These are phyloP conservation scores for Andrena marginata DNA, from an alignment of 2,888 invertebrate species.

Conservation along the genomic window DNA sequence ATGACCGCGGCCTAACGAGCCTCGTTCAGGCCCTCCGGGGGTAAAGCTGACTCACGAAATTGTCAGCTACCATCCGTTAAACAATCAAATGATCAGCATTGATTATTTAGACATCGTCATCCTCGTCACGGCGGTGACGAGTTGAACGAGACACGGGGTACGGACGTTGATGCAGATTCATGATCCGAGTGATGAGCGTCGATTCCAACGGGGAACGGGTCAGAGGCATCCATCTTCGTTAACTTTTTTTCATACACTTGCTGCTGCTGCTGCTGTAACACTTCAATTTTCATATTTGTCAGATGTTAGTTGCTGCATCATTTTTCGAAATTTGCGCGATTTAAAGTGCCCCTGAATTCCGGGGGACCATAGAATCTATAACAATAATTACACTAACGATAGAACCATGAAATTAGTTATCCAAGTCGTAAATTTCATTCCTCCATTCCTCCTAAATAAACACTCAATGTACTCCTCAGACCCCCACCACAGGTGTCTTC, in stretches of 20 bases:
- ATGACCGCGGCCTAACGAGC: conserved; percentile 53
- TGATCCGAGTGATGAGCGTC: not conserved
- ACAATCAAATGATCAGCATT: conserved; percentile 59
- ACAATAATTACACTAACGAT: too few relatives aligned
- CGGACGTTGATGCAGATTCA: not conserved
- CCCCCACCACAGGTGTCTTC: not conserved
- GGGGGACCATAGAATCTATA: too few relatives aligned
- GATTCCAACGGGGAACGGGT: not conserved
- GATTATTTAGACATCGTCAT: conserved; percentile 42
- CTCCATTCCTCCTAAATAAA: not conserved
- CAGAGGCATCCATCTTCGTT: not conserved
- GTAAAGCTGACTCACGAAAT: conserved; percentile 55
- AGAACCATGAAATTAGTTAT: too few relatives aligned
- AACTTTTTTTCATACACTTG: not conserved
- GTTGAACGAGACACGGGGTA: not conserved
- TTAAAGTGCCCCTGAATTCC: too few relatives aligned
- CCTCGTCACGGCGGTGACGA: not conserved
- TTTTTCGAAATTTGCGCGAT: too few relatives aligned
- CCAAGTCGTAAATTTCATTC: too few relatives aligned
- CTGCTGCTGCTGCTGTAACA: not conserved
- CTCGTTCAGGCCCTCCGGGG: conserved; percentile 15
- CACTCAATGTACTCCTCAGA: not conserved
- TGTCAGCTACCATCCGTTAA: conserved; percentile 61
- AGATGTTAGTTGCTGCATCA: not conserved
- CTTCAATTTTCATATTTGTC: not conserved